Evolutionary conservation across 2,797 vertebrate species (phyloP), one percentile per base, ranked within the genome.

Genomic region (Phalloptychus januarius): DNA sequence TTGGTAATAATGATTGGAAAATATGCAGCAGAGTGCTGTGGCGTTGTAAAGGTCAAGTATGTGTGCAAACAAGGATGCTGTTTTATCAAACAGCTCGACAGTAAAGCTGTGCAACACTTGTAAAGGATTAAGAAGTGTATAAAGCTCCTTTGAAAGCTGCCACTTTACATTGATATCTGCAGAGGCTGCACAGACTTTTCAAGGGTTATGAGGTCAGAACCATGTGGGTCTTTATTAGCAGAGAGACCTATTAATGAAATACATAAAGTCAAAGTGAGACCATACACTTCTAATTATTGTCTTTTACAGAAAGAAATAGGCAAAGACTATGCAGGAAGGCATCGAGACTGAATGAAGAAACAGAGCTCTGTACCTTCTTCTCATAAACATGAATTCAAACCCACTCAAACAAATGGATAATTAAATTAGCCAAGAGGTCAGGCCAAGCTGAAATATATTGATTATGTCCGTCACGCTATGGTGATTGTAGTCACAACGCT

Each of bases 401-500:
- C n/a, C 18, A 7, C 48, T 72, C 80, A 69, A 75, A 79, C 73
- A 88, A 87, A 89, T 71, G 63, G 82, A 87, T 87, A 86, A 90
- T 44, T 42, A 77, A 76, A 89, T 86, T 86, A 87, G 65, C 75
- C 77, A 45, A 2, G 61, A 80, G 63, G 65, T 46, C 44, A 18
- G 42, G 72, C 61, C 74, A 44, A 28, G 74, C 67, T 79, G 61
- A 85, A 77, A 90, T 71, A 79, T 75, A 88, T 65, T 36, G 63
- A 76, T 33, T 61, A 54, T 74, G 82, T 88, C 87, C 83, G 85
- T 48, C 78, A 78, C 2, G 11, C 44, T 25, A 1, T 38, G 75
- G 76, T 77, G 28, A 71, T 79, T 36, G 48, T 3, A 38, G 45
- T 33, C 28, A 20, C 28, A 0, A 13, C 4, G 31, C 56, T 73